Conservation (phyloP, 1,140 invertebrate genomes). For the Anastatus disparis region DNA sequence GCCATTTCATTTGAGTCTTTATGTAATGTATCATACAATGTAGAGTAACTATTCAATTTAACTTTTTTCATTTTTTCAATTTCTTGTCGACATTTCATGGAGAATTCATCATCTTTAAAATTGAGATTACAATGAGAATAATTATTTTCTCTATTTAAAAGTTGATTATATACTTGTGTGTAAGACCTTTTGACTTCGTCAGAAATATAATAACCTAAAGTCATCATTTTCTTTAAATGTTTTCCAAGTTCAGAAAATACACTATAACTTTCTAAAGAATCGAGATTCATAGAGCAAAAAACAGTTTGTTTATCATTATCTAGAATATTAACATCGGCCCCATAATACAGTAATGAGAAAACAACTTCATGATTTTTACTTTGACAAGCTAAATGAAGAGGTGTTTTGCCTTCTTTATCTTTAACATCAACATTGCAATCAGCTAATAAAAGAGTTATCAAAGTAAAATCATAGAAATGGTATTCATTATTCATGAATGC, state of each 20-base stretch:
- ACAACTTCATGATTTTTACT: neutral
- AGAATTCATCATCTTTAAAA: neutral
- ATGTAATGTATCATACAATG: neutral
- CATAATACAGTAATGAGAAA: too few species aligned
- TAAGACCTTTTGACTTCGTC: too few species aligned
- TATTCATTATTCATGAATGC: too few species aligned
- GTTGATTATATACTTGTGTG: neutral
- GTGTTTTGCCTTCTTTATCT: neutral
- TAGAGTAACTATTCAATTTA: neutral
- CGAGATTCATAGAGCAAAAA: neutral
- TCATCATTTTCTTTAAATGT: slow-evolving; percentile 6
- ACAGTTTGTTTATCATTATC: too few species aligned
- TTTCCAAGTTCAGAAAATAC: neutral
- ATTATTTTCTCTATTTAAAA: too few species aligned
- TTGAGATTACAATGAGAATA: too few species aligned
- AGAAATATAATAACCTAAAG: too few species aligned
- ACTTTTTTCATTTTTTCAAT: neutral
- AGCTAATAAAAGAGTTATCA: too few species aligned
- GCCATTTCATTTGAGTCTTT: neutral
- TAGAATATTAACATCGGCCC: too few species aligned
- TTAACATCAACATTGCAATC: slow-evolving; percentile 17
- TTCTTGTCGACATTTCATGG: neutral
- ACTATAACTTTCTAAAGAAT: neutral
- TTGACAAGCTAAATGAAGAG: neutral
- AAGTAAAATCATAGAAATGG: too few species aligned